These are phyloP conservation scores for Alviniconcha strummeri DNA, from an alignment of 2,888 invertebrate genomes.

Conservation along the genomic window DNA sequence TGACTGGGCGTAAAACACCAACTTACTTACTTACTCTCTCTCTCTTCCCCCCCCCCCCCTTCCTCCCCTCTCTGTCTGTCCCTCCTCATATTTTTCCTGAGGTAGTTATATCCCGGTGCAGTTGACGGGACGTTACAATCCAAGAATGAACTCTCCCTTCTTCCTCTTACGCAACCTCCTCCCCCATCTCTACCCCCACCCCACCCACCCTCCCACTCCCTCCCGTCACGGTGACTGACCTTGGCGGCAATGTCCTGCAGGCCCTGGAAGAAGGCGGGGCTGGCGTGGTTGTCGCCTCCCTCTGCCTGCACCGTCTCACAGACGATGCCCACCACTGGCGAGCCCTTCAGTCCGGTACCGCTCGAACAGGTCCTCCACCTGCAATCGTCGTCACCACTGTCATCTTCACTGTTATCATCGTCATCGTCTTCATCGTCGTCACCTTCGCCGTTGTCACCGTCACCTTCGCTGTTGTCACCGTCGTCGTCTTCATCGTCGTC, in stretches of 20 bases:
- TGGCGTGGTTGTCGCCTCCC: constrained; percentile 96
- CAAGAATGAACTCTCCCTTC: no score
- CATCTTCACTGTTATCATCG: no score
- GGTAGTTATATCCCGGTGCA: no score
- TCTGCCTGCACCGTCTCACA: constrained; percentile 98
- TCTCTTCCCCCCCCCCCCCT: neutral
- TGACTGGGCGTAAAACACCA: neutral
- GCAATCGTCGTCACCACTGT: neutral
- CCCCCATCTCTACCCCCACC: no score
- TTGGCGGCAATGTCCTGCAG: constrained; percentile 87
- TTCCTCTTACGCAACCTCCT: no score
- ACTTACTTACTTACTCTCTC: neutral
- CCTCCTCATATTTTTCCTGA: neutral
- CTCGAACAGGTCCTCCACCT: constrained; percentile 85
- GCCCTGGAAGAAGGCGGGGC: constrained; percentile 89
- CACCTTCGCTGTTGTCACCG: no score
- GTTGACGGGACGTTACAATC: no score
- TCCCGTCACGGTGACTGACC: constrained; percentile 73
- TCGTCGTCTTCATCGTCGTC: no score
- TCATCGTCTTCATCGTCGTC: no score
- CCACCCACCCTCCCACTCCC: no score
- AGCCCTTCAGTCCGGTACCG: constrained; percentile 79
- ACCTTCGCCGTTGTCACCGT: no score
- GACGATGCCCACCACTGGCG: constrained; percentile 91
- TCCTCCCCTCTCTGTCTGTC: neutral